phyloP scores from a whole-genome alignment of 2,888 invertebrate genomes.

The Eupithecia tripunctaria region DNA sequence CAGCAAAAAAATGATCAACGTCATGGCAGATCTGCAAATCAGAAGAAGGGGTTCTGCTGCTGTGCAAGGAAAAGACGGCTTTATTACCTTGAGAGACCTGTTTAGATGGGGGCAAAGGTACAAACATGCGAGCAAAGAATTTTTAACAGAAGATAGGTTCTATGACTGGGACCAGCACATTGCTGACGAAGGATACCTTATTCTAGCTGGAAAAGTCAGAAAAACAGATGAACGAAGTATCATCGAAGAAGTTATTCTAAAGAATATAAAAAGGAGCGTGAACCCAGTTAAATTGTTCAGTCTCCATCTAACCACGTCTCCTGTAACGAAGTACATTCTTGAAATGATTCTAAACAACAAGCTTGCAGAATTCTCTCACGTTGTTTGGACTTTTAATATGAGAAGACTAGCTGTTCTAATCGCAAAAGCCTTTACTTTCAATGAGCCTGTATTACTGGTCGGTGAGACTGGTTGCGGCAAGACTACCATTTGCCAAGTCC shows the following conservation, averaged over 20 bases:
- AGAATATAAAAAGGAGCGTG: slow-evolving; percentile 91
- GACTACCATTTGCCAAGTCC: slow-evolving; percentile 96
- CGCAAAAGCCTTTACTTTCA: slow-evolving; percentile 93
- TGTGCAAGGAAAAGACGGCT: slow-evolving; percentile 95
- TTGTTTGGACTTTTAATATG: slow-evolving; percentile 98
- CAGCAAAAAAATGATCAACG: slow-evolving; percentile 94
- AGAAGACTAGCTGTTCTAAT: slow-evolving; percentile 90
- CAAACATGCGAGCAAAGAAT: slow-evolving; percentile 87
- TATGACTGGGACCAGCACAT: slow-evolving; percentile 99
- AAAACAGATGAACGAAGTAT: slow-evolving; percentile 91
- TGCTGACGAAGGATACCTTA: slow-evolving; percentile 97
- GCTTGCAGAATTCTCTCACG: slow-evolving; percentile 87
- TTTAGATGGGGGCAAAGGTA: slow-evolving; percentile 99
- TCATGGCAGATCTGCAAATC: slow-evolving; percentile 95
- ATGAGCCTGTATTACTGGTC: slow-evolving; percentile 97
- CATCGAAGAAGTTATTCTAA: slow-evolving; percentile 91
- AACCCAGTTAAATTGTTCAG: slow-evolving; percentile 89
- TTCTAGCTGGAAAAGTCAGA: slow-evolving; percentile 96
- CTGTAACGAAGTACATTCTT: slow-evolving; percentile 89
- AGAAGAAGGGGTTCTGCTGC: slow-evolving; percentile 93
- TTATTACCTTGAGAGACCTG: slow-evolving; percentile 96
- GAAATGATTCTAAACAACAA: slow-evolving; percentile 85
- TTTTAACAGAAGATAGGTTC: slow-evolving; percentile 83
- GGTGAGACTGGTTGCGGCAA: slow-evolving; percentile 99
- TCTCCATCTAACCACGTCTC: slow-evolving; percentile 87